Percentiles rank a stretch among this genome's conserved stretches.
Conservation (phyloP, 2,888 invertebrate genomes). For the Chelonus formosanus region DNA sequence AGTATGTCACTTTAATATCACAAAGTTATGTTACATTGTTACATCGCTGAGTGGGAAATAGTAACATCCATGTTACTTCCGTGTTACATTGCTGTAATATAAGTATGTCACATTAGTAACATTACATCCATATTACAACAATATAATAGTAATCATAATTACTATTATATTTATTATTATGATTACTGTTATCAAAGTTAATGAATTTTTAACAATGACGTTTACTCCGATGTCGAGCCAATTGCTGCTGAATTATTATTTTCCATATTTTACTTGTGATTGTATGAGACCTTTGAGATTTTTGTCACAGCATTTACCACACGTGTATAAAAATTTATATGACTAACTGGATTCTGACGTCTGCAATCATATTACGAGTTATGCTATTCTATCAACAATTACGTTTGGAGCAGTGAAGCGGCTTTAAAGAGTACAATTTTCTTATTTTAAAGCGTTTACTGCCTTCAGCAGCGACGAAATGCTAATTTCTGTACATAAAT, state of each 20-base stretch:
- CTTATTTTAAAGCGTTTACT: background rate
- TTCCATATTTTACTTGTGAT: constrained; percentile 50
- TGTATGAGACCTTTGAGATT: constrained; percentile 51
- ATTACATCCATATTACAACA: constrained; percentile 36
- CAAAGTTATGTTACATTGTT: no score
- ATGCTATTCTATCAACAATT: constrained; percentile 35
- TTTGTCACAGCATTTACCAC: constrained; percentile 52
- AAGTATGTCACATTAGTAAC: no score
- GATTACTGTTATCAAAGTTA: no score
- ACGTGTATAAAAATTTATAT: constrained; percentile 52
- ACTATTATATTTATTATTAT: no score
- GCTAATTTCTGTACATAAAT: constrained; percentile 7
- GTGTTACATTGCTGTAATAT: constrained; percentile 39
- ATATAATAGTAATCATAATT: constrained; percentile 18
- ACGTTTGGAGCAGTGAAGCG: constrained; percentile 20
- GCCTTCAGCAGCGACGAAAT: background rate
- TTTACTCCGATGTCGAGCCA: constrained; percentile 26
- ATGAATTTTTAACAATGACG: no score
- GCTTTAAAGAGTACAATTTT: background rate
- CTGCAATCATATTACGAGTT: constrained; percentile 57
- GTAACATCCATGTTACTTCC: no score
- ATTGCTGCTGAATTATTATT: constrained; percentile 45
- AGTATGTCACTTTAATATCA: no score
- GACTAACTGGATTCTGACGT: constrained; percentile 57
- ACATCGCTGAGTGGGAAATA: no score